Conservation (phyloP, 1,140 invertebrate species). For the Homarus americanus region DNA sequence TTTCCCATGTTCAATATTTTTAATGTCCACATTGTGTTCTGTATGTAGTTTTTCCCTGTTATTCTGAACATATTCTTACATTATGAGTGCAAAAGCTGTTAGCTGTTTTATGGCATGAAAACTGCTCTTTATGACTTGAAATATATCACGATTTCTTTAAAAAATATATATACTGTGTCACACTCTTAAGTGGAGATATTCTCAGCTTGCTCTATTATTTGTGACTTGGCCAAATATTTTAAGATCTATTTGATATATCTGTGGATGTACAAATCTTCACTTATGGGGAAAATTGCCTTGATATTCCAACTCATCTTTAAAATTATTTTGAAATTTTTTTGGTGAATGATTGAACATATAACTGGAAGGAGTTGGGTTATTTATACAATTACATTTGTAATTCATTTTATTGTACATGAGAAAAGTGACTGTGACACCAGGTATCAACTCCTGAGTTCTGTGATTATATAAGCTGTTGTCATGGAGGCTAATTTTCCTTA, state of each 20-base stretch:
- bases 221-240: conserved; percentile 31
- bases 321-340: not conserved
- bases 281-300: not conserved
- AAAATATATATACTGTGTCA: conserved; percentile 32
- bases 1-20: conserved; percentile 59
- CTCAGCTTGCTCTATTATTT: conserved; percentile 37
- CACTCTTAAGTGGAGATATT: conserved; percentile 29
- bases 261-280: conserved; percentile 6
- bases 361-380: not conserved
- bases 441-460: not conserved
- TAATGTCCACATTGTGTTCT: conserved; percentile 58
- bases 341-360: conserved; percentile 14
- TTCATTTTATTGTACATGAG: conserved; percentile 5
- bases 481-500: conserved; percentile 11
- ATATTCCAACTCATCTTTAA: conserved; percentile 14
- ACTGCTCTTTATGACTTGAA: conserved; percentile 36
- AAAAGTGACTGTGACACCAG: not conserved
- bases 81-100: conserved; percentile 53
- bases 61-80: conserved; percentile 37
- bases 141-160: conserved; percentile 17
- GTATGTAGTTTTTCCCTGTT: conserved; percentile 43
- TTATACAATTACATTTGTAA: conserved; percentile 22
- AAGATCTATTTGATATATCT: conserved; percentile 26
- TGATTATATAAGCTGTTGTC: not conserved
- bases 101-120: conserved; percentile 30